Evolutionary conservation across 2,113 vertebrate species (phyloP).

Genomic region (Panurus biarmicus): DNA sequence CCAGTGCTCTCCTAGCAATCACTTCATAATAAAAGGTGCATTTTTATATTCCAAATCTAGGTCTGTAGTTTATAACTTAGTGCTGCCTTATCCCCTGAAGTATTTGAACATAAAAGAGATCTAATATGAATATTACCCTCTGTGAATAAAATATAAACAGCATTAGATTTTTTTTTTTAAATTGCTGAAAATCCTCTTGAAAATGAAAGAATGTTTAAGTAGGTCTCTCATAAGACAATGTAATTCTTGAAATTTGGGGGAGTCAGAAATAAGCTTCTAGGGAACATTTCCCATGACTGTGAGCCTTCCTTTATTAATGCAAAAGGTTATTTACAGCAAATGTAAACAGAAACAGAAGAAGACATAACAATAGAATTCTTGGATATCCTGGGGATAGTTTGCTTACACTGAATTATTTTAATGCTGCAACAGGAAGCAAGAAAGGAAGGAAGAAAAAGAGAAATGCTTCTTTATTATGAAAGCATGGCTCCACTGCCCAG

Average conservation of each 20-base stretch:
- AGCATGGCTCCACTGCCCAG: neutral
- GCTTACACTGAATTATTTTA: slow-evolving; percentile 15
- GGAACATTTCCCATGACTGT: neutral
- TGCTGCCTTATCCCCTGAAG: neutral
- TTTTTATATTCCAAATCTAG: slow-evolving; percentile 19
- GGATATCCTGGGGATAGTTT: slow-evolving; percentile 17
- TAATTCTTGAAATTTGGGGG: neutral
- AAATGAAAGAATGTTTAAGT: neutral
- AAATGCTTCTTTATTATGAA: neutral
- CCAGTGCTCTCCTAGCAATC: slow-evolving; percentile 1
- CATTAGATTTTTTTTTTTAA: neutral
- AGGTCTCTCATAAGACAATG: neutral
- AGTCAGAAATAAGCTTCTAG: neutral
- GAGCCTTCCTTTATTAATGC: neutral
- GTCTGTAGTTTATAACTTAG: neutral
- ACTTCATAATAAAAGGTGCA: slow-evolving; percentile 5
- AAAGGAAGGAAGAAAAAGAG: slow-evolving; percentile 16
- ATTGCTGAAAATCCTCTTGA: neutral
- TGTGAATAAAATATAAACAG: neutral
- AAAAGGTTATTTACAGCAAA: slow-evolving; percentile 6
- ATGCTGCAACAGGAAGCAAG: neutral
- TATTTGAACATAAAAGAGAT: slow-evolving; percentile 1
- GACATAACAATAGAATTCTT: neutral
- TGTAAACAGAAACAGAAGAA: neutral
- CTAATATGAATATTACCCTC: slow-evolving; percentile 14